Conservation (phyloP, 2,113 vertebrate genomes). For the Brachypodius melanocephalos region DNA sequence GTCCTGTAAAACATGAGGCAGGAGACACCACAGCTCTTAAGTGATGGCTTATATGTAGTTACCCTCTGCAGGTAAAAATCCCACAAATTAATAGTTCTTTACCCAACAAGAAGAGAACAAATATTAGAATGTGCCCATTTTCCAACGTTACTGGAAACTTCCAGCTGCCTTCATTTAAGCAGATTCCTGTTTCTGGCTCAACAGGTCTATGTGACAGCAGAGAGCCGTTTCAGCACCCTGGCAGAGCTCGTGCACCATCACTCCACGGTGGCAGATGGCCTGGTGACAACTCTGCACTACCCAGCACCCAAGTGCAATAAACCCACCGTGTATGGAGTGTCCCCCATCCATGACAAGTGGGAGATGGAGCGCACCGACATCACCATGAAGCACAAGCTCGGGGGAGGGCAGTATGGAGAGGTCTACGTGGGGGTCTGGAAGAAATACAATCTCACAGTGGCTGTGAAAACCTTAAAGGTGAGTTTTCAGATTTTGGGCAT, state of each 20-base stretch:
- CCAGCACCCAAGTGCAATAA: conserved; percentile 99
- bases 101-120: not conserved
- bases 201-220: conserved; percentile 96
- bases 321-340: conserved; percentile 97
- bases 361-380: conserved; percentile 99
- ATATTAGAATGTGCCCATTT: not conserved
- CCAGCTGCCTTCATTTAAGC: not conserved
- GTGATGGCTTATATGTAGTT: not conserved
- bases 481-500: not conserved
- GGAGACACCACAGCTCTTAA: not conserved
- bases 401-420: conserved; percentile 97
- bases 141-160: not conserved
- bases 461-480: conserved; percentile 97
- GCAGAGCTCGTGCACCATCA: conserved; percentile 98
- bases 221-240: conserved; percentile 94
- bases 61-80: not conserved
- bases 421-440: conserved; percentile 98
- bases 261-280: conserved; percentile 94
- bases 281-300: conserved; percentile 97
- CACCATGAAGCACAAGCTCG: conserved; percentile 99
- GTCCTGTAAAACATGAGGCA: not conserved
- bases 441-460: conserved; percentile 96
- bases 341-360: conserved; percentile 99
- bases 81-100: not conserved
- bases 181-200: not conserved